Percentiles rank a stretch among this genome's conserved stretches.
phyloP scores from a whole-genome alignment of 2,113 vertebrate species.

The Henicopernis longicauda region DNA sequence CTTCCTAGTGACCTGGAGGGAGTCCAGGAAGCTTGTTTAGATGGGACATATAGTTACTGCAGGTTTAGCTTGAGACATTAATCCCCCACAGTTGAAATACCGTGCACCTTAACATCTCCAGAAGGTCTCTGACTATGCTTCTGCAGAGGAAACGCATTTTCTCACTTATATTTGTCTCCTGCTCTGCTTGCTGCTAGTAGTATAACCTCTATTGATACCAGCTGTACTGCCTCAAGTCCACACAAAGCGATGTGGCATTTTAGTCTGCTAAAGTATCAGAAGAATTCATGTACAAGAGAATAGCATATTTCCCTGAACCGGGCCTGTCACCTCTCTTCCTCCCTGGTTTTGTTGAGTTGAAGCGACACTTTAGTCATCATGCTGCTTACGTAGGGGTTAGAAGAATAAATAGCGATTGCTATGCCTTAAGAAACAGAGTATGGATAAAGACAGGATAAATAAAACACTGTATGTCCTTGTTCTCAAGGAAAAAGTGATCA shows the following conservation, averaged over 20 bases:
- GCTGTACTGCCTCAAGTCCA: background rate
- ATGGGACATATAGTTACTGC: background rate
- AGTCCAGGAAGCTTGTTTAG: background rate
- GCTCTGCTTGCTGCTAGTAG: background rate
- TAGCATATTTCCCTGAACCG: background rate
- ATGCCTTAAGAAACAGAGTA: background rate
- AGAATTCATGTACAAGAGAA: background rate
- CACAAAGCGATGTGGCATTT: background rate
- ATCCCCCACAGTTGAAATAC: background rate
- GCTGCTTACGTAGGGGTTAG: background rate
- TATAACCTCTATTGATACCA: background rate
- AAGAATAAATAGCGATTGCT: background rate
- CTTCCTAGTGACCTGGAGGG: background rate
- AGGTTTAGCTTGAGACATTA: background rate
- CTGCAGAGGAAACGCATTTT: background rate
- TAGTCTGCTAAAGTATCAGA: background rate
- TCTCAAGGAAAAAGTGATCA: slow-evolving; percentile 1
- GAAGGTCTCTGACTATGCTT: background rate
- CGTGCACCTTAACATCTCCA: background rate
- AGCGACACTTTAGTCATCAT: background rate
- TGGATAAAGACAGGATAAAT: background rate
- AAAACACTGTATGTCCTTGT: background rate
- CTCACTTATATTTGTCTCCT: background rate
- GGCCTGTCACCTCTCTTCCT: background rate
- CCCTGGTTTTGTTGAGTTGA: background rate